Evolutionary conservation across 1,140 invertebrate species (phyloP), one percentile per base, ranked within the genome.

Genomic region (Medauroidea extradentata): DNA sequence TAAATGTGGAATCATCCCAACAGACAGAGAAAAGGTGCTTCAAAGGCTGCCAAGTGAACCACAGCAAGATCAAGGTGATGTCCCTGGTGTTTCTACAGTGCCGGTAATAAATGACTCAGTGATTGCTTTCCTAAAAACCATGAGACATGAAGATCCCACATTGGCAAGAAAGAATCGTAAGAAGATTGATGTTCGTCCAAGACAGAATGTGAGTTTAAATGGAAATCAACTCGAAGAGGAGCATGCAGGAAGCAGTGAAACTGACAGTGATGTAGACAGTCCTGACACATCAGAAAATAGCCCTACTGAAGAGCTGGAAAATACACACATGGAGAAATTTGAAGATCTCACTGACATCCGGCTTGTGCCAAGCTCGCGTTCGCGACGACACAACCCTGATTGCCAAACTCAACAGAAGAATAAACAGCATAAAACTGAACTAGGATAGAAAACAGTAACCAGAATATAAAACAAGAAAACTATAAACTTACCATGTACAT

Each of bases 1-100:
- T 58, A 65, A 66, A 53, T 57, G 61, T 46, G 65, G 66, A 19
- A 63, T 71, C 56, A 42, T 46, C 11, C 69, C 69, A n/a, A 38
- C 70, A n/a, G 53, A 69, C 60, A 21, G 52, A 54, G 19, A 46
- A n/a, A 46, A 46, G 13, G 44, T 46, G 18, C 24, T 46, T 19
- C 44, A 46, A 13, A 46, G 44, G 9, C 18, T 46, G 18, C 44
- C 44, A 46, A 46, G 24, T 46, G 44, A 46, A 21, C 24, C 44
- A 46, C 24, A 21, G 24, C 18, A 46, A 21, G 13, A 21, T 19
- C 44, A 19, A 21, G 5, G 13, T 46, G 44, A 46, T 19, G 44
- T 25, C 24, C 18, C 3, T 5, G 44, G 24, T 46, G 44, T 21
- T 46, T 9, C 18, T 21, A 21, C 44, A 19, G 24, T n/a, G n/a